Conservation (phyloP, 2,888 invertebrate genomes). For the Orchestes rusci region DNA sequence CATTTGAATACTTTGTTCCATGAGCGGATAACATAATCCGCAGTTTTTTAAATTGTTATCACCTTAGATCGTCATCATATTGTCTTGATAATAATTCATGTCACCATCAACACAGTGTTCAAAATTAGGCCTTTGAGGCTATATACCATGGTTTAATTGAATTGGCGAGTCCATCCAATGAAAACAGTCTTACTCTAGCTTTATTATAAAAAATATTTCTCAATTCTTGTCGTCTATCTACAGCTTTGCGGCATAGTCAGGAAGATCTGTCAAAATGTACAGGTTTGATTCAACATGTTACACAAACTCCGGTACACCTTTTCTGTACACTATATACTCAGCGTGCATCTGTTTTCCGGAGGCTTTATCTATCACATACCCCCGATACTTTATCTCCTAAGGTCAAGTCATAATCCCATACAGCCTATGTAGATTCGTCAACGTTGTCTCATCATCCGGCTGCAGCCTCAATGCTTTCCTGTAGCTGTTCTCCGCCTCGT, state of each 20-base stretch:
- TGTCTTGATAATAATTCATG: slow-evolving; percentile 40
- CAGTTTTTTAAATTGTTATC: no score
- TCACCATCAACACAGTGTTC: no score
- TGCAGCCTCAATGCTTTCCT: slow-evolving; percentile 76
- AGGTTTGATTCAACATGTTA: background rate
- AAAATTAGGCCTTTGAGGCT: no score
- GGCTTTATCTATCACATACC: slow-evolving; percentile 19
- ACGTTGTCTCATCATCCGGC: slow-evolving; percentile 82
- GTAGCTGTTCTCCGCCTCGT: slow-evolving; percentile 82
- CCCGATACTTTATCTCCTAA: slow-evolving; percentile 27
- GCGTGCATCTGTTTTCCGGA: slow-evolving; percentile 14
- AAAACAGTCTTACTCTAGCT: no score
- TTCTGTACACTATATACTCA: slow-evolving; percentile 20
- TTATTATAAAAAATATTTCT: no score
- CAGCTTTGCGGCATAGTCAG: slow-evolving; percentile 5
- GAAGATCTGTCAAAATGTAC: slow-evolving; percentile 3
- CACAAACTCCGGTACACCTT: slow-evolving; percentile 5
- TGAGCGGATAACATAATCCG: no score
- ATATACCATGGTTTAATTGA: no score
- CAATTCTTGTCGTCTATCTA: background rate
- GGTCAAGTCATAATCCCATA: slow-evolving; percentile 51
- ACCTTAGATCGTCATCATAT: slow-evolving; percentile 43
- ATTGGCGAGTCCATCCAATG: no score
- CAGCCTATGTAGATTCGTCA: slow-evolving; percentile 79
- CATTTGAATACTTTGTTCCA: no score